Evolutionary conservation across 2,113 vertebrate species (phyloP).

Genomic region (Notechis scutatus): DNA sequence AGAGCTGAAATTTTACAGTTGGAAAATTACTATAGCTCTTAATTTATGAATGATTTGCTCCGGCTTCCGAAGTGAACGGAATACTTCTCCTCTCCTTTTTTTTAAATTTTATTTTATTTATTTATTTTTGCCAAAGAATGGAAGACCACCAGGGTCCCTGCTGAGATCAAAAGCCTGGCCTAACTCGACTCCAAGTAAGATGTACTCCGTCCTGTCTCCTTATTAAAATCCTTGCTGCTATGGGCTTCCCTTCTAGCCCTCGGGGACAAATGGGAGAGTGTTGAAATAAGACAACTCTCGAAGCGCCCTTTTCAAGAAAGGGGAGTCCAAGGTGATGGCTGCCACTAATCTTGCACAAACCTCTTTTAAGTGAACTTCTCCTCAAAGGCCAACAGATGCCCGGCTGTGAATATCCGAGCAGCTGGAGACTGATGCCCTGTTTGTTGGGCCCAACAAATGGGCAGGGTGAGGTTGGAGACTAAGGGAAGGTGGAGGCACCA

Average conservation of each 20-base stretch:
- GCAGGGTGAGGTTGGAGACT: not conserved
- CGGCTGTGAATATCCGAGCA: not conserved
- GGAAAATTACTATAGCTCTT: not conserved
- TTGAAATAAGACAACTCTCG: not conserved
- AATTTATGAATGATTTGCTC: constrained; percentile 15
- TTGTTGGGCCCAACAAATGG: not conserved
- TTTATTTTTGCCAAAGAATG: constrained; percentile 4
- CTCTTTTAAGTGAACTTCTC: not conserved
- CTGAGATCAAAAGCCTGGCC: constrained; percentile 65
- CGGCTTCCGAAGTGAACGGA: constrained; percentile 30
- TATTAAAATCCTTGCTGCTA: constrained; percentile 29
- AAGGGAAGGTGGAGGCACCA: not conserved
- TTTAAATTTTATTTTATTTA: not conserved
- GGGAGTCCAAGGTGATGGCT: not conserved
- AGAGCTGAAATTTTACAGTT: not conserved
- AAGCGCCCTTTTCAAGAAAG: not conserved
- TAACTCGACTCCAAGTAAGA: constrained; percentile 42
- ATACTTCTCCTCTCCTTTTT: constrained; percentile 63
- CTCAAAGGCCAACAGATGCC: not conserved
- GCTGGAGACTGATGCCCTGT: not conserved
- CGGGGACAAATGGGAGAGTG: not conserved
- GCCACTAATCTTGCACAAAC: not conserved
- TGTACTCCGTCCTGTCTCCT: constrained; percentile 40
- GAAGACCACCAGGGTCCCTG: constrained; percentile 54
- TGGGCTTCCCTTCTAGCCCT: not conserved